Base-by-base conservation (phyloP, 1,140 invertebrate genomes). In the Zaprionus kolodkinae region DNA sequence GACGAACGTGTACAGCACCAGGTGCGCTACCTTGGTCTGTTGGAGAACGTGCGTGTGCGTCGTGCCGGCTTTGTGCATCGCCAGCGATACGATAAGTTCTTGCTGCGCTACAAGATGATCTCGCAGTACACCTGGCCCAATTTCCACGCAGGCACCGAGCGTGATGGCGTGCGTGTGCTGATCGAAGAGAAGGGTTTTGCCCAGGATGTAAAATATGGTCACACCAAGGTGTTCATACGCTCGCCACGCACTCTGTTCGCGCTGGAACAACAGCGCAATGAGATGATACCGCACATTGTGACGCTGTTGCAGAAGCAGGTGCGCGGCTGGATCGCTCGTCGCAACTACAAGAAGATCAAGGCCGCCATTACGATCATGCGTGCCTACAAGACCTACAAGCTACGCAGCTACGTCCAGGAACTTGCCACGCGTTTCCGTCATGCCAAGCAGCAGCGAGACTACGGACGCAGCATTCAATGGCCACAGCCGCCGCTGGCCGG, bases 41-140 rank as follows among this genome's bases (percentile, higher is more conserved):
- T 99, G 35, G 98, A 99, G 93, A 99, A 99, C 94, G 97, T 99
- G 50, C 94, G 98, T 62, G 98, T 99, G 4, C 95, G 98, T 52
- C 94, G 98, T 89, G 98, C 98, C 59, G 98, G 98, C 21, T 99
- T 99, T 93, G 98, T 97, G 6, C 96, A 98, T 91, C 95, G 98
- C 66, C 97, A 97, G 93, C 94, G 96, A 67, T 99, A 99, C 93
- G 96, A 97, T 89, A 95, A 96, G 81, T 99, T 99, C 94, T 91
- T 94, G 79, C 89, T 91, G 81, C 97, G 98, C 69, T 99, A 99
- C 94, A 99, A 99, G 94, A 98, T 99, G 97, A 96, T 99, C 78
- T 97, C 96, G 0, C 95, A 96, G 78, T 96, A 96, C 91, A 99
- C 98, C 2, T 99, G 98, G 98, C 98, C 98, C 30, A 99, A 98